Evolutionary conservation across 2,888 invertebrate species (phyloP), one percentile per base, ranked within the genome.

Genomic region (Pristionchus fissidentatus): DNA sequence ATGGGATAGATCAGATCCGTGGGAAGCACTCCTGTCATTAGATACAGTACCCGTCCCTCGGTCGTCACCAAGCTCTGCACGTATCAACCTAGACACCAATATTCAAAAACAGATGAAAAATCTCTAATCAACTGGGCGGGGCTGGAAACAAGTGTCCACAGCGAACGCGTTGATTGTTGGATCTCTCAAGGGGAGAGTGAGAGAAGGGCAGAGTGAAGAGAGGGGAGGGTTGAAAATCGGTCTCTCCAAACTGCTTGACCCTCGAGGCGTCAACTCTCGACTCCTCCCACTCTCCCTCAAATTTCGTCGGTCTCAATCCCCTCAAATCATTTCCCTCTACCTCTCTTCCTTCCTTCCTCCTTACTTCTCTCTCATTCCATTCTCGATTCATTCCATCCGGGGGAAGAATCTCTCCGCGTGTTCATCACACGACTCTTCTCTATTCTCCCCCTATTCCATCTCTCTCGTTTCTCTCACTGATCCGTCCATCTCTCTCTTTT

Each of bases 281-380:
- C 70, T 70, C 70, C 70, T 41, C 70, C 70, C 62, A 38, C 70
- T 70, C 26, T 70, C 70, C 43, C 43, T 70, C 52, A 52, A 38
- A 41, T 26, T 26, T 70, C 70, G 41, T 43, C 32, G 29, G n/a
- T 13, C 26, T 57, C 57, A 57, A 57, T 60, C 60, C 15, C 70
- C 38, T n/a, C 70, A n/a, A 70, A 70, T 70, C 70, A 22, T 70
- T 38, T 70, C 41, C 70, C 38, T 41, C 38, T 70, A 38, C 43
- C 26, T 66, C 38, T 41, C 38, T 70, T 41, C 43, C 26, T 66
- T 66, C 38, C 66, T 66, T 43, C 70, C 70, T 70, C 43, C 70
- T 70, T 41, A 70, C 70, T 70, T 66, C 66, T 70, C 38, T 70
- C 70, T 35, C 70, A 70, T 70, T 70, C 70, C 70, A 70, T 70